These are phyloP conservation scores for Phrixothrix hirtus DNA, from an alignment of 2,888 invertebrate genomes.

Conservation along the genomic window DNA sequence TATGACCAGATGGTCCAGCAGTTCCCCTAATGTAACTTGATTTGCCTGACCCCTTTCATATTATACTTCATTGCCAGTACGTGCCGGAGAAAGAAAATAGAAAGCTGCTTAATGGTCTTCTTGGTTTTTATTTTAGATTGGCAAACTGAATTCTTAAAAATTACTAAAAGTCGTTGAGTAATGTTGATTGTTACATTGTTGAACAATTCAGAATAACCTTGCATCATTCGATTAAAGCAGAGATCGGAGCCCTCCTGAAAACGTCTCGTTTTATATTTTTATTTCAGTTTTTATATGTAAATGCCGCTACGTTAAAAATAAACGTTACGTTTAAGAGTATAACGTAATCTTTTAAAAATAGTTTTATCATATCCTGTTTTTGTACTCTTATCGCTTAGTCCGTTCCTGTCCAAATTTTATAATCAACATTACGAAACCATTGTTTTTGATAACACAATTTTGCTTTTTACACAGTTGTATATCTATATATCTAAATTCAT, in stretches of 20 bases:
- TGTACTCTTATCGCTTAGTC: slow-evolving; percentile 9
- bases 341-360: neutral
- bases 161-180: too few species aligned
- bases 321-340: neutral
- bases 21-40: slow-evolving; percentile 33
- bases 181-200: too few species aligned
- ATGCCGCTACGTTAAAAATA: too few species aligned
- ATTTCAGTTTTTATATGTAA: too few species aligned
- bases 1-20: slow-evolving; percentile 34
- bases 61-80: slow-evolving; percentile 17
- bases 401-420: slow-evolving; percentile 19
- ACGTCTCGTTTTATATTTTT: too few species aligned
- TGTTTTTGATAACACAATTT: slow-evolving; percentile 16
- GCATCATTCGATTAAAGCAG: too few species aligned
- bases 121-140: too few species aligned
- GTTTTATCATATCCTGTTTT: slow-evolving; percentile 8
- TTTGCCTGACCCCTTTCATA: slow-evolving; percentile 33
- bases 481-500: neutral
- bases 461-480: neutral
- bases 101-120: slow-evolving; percentile 8
- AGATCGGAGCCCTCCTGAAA: too few species aligned
- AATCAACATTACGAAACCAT: slow-evolving; percentile 16
- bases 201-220: too few species aligned
- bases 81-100: slow-evolving; percentile 15
- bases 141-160: too few species aligned